Evolutionary conservation across 2,113 vertebrate species (phyloP).

Genomic region (Copsychus sechellarum): DNA sequence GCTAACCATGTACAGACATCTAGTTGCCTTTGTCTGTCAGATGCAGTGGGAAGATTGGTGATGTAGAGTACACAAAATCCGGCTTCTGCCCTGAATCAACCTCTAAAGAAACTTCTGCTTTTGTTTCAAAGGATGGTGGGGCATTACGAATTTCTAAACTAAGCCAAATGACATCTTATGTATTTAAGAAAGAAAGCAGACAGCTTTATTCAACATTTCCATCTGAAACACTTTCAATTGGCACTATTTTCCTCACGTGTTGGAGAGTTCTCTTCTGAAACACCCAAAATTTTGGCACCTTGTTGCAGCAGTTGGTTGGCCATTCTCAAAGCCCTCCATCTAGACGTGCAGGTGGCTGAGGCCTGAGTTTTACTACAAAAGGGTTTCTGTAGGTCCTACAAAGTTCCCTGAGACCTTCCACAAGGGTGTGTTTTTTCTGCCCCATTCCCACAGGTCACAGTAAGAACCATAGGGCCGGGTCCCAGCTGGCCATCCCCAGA

Average conservation of each 20-base stretch:
- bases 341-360: background rate
- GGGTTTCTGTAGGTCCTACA: background rate
- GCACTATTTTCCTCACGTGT: background rate
- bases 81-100: background rate
- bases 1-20: background rate
- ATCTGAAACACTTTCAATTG: background rate
- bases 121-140: background rate
- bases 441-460: background rate
- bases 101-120: background rate
- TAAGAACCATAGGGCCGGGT: background rate
- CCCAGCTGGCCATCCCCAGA: background rate
- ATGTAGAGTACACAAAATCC: background rate
- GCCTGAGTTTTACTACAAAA: background rate
- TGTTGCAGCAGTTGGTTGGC: background rate
- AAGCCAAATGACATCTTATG: background rate
- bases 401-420: background rate
- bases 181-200: background rate
- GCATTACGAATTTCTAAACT: background rate
- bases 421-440: background rate
- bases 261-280: background rate
- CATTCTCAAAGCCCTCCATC: background rate
- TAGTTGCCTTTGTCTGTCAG: background rate
- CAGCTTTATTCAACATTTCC: background rate
- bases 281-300: background rate
- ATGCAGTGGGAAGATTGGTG: background rate